A percentile compares a stretch with the other conserved stretches of the same genome.
These are phyloP conservation scores for Tapirus indicus DNA, from an alignment of 2,797 vertebrate species.

Conservation along the genomic window DNA sequence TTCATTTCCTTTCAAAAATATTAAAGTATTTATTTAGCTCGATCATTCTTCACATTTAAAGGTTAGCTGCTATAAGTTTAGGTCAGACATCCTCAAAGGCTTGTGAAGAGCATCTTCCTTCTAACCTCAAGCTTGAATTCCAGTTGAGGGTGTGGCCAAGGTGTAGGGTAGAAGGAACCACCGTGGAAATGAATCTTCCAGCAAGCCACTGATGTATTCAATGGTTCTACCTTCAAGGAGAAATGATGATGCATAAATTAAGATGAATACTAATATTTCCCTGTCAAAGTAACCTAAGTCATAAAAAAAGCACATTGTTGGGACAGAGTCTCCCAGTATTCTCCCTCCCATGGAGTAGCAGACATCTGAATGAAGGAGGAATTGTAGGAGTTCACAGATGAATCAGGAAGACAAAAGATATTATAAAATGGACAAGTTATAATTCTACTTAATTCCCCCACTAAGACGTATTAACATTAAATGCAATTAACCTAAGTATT, in stretches of 20 bases:
- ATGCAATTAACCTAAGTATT: constrained; percentile 1
- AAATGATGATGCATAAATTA: not conserved
- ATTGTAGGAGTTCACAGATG: not conserved
- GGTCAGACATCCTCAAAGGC: not conserved
- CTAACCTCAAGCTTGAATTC: not conserved
- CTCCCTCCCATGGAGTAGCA: not conserved
- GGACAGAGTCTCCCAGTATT: not conserved
- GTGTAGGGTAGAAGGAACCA: not conserved
- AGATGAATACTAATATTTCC: not conserved
- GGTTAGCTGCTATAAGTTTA: not conserved
- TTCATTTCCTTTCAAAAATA: constrained; percentile 41
- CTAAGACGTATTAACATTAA: not conserved
- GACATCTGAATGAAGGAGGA: not conserved
- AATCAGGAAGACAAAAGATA: constrained; percentile 8
- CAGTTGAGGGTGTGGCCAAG: not conserved
- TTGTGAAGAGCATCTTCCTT: not conserved
- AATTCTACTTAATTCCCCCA: not conserved
- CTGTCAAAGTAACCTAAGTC: not conserved
- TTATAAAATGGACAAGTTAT: not conserved
- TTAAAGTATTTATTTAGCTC: not conserved
- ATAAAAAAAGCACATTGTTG: not conserved
- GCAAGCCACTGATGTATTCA: not conserved
- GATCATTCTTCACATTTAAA: not conserved
- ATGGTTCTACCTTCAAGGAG: not conserved
- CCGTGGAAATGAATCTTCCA: not conserved